A percentile compares a stretch with the other conserved stretches of the same genome.
These are phyloP conservation scores for Abramis brama DNA, from an alignment of 2,113 vertebrate species.

Conservation along the genomic window DNA sequence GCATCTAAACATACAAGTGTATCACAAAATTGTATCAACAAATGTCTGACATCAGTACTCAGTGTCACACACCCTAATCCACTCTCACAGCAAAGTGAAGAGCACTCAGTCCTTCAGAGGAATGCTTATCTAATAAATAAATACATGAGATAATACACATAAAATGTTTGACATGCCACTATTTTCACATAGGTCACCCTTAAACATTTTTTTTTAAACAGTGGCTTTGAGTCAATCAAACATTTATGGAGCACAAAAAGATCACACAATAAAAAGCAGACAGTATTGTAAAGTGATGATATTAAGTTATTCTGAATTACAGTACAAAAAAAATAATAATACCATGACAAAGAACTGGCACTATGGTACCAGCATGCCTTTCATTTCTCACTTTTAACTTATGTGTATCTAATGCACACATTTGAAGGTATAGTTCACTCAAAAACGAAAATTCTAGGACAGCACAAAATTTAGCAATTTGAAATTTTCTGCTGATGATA, in stretches of 20 bases:
- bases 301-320: slow-evolving; percentile 7
- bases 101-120: slow-evolving; percentile 19
- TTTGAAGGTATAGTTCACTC: not conserved
- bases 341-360: not conserved
- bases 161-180: slow-evolving; percentile 31
- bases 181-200: not conserved
- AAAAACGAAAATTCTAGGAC: not conserved
- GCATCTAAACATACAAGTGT: slow-evolving; percentile 56
- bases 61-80: slow-evolving; percentile 28
- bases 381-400: not conserved
- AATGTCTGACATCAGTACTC: slow-evolving; percentile 45
- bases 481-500: not conserved
- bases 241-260: slow-evolving; percentile 23
- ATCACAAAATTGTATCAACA: slow-evolving; percentile 51
- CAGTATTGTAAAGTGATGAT: slow-evolving; percentile 9
- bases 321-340: not conserved
- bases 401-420: not conserved
- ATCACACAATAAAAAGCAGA: slow-evolving; percentile 26
- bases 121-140: slow-evolving; percentile 64
- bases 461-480: not conserved
- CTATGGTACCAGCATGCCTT: slow-evolving; percentile 1
- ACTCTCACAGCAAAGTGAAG: slow-evolving; percentile 50
- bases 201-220: slow-evolving; percentile 29
- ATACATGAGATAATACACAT: slow-evolving; percentile 39
- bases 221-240: slow-evolving; percentile 32